phyloP scores from a whole-genome alignment of 2,888 invertebrate species.

The Gastracanthus pulcherrimus region DNA sequence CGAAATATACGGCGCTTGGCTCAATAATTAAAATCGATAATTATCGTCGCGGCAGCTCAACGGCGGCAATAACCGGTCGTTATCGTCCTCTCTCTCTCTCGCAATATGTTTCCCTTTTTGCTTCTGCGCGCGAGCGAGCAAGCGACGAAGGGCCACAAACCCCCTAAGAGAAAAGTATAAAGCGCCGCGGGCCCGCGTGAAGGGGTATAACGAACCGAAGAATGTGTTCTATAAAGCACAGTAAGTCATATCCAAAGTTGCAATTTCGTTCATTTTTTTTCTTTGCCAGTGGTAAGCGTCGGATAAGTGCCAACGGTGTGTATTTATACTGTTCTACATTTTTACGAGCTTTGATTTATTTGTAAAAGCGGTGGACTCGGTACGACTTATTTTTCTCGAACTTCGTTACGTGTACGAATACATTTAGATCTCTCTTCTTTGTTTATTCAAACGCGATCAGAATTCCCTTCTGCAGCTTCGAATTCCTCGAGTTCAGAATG shows the following conservation, averaged over 20 bases:
- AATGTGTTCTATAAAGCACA: not conserved
- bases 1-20: conserved; percentile 57
- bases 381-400: not conserved
- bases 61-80: conserved; percentile 72
- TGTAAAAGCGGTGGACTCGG: not conserved
- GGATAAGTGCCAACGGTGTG: too few species aligned
- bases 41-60: conserved; percentile 68
- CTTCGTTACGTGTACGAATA: not conserved
- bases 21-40: conserved; percentile 76
- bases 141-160: conserved; percentile 13
- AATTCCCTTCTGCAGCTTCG: not conserved
- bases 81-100: conserved; percentile 69
- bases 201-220: not conserved
- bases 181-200: conserved; percentile 2
- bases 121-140: too few species aligned
- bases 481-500: not conserved
- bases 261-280: conserved; percentile 18
- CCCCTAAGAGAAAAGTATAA: not conserved
- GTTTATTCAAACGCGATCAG: not conserved
- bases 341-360: not conserved
- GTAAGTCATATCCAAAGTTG: conserved; percentile 6
- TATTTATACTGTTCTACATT: not conserved
- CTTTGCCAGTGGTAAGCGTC: too few species aligned
- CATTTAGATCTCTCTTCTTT: not conserved
- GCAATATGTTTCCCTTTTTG: conserved; percentile 54